These are phyloP conservation scores for Mixornis gularis DNA, from an alignment of 2,113 vertebrate species.

Conservation along the genomic window DNA sequence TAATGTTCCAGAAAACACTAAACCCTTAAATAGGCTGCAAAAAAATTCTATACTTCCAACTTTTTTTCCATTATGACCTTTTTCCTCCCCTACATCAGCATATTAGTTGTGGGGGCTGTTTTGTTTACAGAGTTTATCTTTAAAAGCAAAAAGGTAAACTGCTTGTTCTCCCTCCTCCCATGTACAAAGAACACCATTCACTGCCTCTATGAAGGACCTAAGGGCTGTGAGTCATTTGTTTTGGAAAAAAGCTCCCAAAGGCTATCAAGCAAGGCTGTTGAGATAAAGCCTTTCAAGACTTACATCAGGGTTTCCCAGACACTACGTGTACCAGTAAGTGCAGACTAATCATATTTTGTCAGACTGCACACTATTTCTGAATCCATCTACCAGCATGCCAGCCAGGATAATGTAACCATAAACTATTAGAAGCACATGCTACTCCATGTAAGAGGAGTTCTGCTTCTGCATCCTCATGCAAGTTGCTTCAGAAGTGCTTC, in stretches of 20 bases:
- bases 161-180: background rate
- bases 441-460: background rate
- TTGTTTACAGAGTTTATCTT: background rate
- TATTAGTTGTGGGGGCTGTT: background rate
- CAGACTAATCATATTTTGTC: constrained; percentile 37
- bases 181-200: background rate
- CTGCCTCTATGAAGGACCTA: background rate
- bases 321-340: background rate
- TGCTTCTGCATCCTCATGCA: background rate
- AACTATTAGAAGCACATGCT: constrained; percentile 1
- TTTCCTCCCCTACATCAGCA: background rate
- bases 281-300: constrained; percentile 41
- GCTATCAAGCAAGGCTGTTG: constrained; percentile 23
- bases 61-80: background rate
- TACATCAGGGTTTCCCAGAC: constrained; percentile 46
- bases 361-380: background rate
- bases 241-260: constrained; percentile 31
- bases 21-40: background rate
- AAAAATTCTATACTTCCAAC: background rate
- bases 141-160: constrained; percentile 1
- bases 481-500: background rate
- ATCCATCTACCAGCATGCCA: background rate
- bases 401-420: background rate
- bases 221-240: constrained; percentile 18
- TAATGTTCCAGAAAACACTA: background rate